Percentiles rank a stretch among this genome's conserved stretches.
These are phyloP conservation scores for Drosophila mayaguana DNA, from an alignment of 2,888 invertebrate species.

Conservation along the genomic window DNA sequence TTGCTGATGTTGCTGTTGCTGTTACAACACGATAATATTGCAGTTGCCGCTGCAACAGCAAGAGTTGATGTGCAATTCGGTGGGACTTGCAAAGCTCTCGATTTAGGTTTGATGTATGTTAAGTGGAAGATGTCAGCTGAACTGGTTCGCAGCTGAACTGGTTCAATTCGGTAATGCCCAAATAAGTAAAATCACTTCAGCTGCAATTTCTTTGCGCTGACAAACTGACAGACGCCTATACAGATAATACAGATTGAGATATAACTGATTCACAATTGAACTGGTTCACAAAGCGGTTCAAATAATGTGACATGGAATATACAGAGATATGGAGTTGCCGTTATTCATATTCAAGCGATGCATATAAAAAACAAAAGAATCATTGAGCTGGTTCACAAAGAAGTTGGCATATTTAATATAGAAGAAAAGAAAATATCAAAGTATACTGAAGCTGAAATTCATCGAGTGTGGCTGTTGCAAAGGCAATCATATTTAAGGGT, in stretches of 20 bases:
- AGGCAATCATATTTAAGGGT: too few relatives aligned
- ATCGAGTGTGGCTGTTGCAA: too few relatives aligned
- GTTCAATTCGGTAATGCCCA: conserved; percentile 2
- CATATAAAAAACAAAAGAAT: too few relatives aligned
- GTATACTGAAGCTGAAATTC: too few relatives aligned
- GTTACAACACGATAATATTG: conserved; percentile 30
- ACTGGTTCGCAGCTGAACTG: conserved; percentile 15
- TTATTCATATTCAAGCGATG: too few relatives aligned
- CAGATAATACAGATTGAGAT: too few relatives aligned
- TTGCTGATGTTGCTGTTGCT: conserved; percentile 29
- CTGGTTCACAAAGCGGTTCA: neutral
- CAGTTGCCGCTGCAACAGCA: conserved; percentile 14
- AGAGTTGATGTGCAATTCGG: conserved; percentile 17
- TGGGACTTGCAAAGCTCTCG: conserved; percentile 27
- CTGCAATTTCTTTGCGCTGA: neutral
- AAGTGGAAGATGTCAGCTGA: conserved; percentile 16
- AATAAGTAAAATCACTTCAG: neutral
- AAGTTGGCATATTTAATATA: neutral
- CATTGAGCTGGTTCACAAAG: neutral
- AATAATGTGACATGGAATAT: too few relatives aligned
- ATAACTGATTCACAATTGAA: neutral
- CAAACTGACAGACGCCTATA: neutral
- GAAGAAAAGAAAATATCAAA: neutral
- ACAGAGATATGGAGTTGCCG: too few relatives aligned
- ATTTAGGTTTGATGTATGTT: conserved; percentile 11